Conservation (phyloP, 2,113 vertebrate genomes). For the Siniperca chuatsi region DNA sequence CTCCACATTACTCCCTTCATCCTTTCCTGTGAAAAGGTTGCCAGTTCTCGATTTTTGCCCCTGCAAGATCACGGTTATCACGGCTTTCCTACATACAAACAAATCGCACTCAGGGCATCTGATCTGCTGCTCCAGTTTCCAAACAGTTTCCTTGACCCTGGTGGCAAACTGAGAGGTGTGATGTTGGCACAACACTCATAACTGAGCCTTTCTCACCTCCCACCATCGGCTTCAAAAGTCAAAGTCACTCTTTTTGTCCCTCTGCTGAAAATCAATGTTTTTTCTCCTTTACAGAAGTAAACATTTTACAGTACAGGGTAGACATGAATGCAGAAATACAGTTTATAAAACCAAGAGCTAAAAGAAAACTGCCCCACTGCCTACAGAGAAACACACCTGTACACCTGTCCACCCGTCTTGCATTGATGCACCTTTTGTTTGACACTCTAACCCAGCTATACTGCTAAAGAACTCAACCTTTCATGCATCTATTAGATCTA, state of each 20-base stretch:
- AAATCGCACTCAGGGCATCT: constrained; percentile 33
- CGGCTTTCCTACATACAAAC: background rate
- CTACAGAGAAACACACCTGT: background rate
- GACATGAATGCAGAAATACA: background rate
- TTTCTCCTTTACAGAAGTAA: constrained; percentile 3
- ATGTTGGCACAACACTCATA: constrained; percentile 48
- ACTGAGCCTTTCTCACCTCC: constrained; percentile 55
- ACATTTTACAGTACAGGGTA: constrained; percentile 11
- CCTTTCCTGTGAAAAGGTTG: background rate
- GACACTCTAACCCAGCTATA: constrained; percentile 7
- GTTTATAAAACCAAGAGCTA: background rate
- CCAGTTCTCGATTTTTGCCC: background rate
- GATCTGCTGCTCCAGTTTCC: constrained; percentile 33
- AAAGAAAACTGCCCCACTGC: constrained; percentile 15
- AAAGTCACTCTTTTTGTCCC: constrained; percentile 39
- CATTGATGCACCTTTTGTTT: background rate
- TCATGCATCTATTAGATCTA: background rate
- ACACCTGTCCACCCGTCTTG: background rate
- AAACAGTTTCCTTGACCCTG: constrained; percentile 56
- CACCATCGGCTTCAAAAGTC: constrained; percentile 35
- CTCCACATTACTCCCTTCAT: background rate
- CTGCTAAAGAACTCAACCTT: background rate
- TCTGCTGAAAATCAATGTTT: constrained; percentile 39
- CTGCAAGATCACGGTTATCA: constrained; percentile 6
- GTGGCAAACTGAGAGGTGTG: constrained; percentile 49